Conservation (phyloP, 1,140 invertebrate species). For the Polyergus mexicanus region DNA sequence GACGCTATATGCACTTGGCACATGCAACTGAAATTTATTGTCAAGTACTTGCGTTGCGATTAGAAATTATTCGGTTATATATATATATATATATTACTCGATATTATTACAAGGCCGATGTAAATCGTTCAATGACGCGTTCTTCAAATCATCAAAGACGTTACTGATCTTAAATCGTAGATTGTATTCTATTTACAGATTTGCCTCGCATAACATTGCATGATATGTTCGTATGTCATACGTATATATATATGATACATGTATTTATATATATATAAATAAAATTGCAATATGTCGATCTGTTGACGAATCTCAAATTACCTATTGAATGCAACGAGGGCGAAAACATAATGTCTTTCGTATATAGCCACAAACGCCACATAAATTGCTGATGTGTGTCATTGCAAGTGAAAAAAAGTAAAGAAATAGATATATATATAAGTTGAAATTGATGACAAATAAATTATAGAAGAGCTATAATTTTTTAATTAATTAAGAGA, state of each 20-base stretch:
- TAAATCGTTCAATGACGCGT: conserved; percentile 24
- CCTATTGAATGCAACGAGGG: neutral
- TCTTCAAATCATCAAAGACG: conserved; percentile 30
- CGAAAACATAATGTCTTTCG: neutral
- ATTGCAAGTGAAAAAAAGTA: neutral
- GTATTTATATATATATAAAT: neutral
- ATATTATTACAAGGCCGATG: conserved; percentile 23
- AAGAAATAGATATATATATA: neutral
- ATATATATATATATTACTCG: conserved; percentile 19
- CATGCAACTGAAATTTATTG: neutral
- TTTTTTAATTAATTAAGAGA: neutral
- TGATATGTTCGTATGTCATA: neutral
- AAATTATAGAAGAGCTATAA: conserved; percentile 2
- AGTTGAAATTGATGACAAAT: conserved; percentile 13
- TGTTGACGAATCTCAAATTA: neutral
- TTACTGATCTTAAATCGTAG: neutral
- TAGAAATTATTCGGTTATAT: neutral
- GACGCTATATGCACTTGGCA: neutral
- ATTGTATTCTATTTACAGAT: neutral
- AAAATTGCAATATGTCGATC: neutral
- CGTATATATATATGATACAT: neutral
- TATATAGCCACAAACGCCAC: neutral
- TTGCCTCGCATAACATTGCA: neutral
- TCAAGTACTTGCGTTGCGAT: conserved; percentile 6
- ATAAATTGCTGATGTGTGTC: neutral